Evolutionary conservation across 2,797 vertebrate species (phyloP), one percentile per base, ranked within the genome.

Genomic region (Hafferia zeledoni): DNA sequence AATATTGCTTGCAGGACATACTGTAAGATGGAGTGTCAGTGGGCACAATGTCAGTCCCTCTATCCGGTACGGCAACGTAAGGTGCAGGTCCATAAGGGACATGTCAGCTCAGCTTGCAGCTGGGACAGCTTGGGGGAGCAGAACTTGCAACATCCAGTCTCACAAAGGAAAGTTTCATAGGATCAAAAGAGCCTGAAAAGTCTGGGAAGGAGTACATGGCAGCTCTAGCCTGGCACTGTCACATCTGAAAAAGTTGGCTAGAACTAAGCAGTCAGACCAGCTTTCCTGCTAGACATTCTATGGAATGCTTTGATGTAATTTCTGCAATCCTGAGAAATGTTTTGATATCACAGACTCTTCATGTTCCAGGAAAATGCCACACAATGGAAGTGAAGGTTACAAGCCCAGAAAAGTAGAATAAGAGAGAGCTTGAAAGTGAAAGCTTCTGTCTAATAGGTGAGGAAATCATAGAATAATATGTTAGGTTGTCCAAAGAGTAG

Each of bases 241-340:
- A 4, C 83, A 89, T 70, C 35, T 1, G 1, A 35, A 65, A 77
- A 76, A 37, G 55, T 60, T 92, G 87, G 37, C 75, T 74, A 43
- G 53, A 50, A 44, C 82, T 18, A 18, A 31, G 39, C 90, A 86
- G 86, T 90, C 57, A 90, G 79, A 72, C 35, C 93, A 88, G 27
- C 24, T 67, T 84, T 90, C n/a, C 87, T 92, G 91, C 64, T 89
- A 92, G 78, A 76, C 44, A 71, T 77, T 68, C 84, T 50, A 46
- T 1, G 5, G 93, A 83, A 83, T 60, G 61, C 57, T 94, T 83
- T 91, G 61, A 90, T 60, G 69, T 33, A 68, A 85, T 77, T 33
- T 64, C 61, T 90, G 46, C 30, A 83, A 75, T 78, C 61, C 15
- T 57, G 16, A 81, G 72, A 81, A 91, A 69, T 59, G 41, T 93